These are phyloP conservation scores for Eclectus roratus DNA, from an alignment of 2,113 vertebrate genomes.

Conservation along the genomic window DNA sequence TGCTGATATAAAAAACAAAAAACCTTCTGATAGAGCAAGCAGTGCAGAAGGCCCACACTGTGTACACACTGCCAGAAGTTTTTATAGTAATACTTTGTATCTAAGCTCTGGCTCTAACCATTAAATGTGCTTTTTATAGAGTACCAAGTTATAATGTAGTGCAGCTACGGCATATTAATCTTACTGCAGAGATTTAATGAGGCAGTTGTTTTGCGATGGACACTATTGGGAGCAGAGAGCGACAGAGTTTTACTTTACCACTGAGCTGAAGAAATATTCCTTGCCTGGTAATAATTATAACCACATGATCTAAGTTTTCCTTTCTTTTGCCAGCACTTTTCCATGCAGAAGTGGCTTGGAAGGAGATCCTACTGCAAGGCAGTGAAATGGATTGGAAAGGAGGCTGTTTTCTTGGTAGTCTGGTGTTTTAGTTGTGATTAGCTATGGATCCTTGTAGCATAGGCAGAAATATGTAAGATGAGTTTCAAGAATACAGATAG, in stretches of 20 bases:
- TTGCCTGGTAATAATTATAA: constrained; percentile 94
- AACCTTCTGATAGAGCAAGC: constrained; percentile 48
- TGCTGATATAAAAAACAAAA: constrained; percentile 37
- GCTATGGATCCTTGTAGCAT: constrained; percentile 65
- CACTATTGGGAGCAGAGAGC: constrained; percentile 87
- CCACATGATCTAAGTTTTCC: constrained; percentile 88
- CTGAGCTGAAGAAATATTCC: constrained; percentile 84
- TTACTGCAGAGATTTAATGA: constrained; percentile 94
- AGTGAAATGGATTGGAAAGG: constrained; percentile 77
- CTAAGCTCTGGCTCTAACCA: constrained; percentile 80
- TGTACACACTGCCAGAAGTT: constrained; percentile 73
- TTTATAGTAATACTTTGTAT: constrained; percentile 84
- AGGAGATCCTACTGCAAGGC: constrained; percentile 76
- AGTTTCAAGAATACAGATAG: constrained; percentile 74
- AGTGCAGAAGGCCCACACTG: constrained; percentile 56
- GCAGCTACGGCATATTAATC: constrained; percentile 86
- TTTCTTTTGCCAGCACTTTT: constrained; percentile 80
- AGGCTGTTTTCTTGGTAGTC: constrained; percentile 75
- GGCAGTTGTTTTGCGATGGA: constrained; percentile 91
- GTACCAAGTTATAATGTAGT: constrained; percentile 87
- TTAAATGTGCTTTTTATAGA: constrained; percentile 86
- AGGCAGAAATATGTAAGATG: constrained; percentile 72
- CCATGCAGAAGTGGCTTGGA: constrained; percentile 81
- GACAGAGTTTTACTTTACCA: constrained; percentile 90
- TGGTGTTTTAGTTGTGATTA: constrained; percentile 77